Percentiles rank a stretch among this genome's conserved stretches.
Evolutionary conservation across 2,888 invertebrate genomes (phyloP).

Genomic region (Lottia scabra): DNA sequence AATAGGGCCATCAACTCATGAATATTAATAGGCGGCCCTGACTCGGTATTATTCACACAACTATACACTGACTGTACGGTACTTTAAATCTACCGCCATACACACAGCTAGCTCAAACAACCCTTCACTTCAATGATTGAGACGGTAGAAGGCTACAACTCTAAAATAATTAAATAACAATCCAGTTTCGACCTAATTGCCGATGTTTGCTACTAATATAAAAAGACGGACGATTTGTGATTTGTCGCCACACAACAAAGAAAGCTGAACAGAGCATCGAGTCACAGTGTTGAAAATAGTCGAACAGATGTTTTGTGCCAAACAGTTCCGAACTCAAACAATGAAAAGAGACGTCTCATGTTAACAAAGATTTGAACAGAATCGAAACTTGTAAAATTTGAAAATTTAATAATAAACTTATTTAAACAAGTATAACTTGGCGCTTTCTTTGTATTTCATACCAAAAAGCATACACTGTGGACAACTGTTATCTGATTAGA

Average conservation of each 20-base stretch:
- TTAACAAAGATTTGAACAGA: too few species aligned
- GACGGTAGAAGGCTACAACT: background rate
- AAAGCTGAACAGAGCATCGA: conserved; percentile 1
- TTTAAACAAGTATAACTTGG: too few species aligned
- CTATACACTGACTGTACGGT: background rate
- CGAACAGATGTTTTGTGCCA: conserved; percentile 5
- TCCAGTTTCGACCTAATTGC: background rate
- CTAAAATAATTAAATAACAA: conserved; percentile 2
- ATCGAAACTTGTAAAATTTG: too few species aligned
- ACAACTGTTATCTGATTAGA: too few species aligned
- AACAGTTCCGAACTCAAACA: background rate
- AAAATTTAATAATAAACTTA: too few species aligned
- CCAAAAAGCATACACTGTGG: too few species aligned
- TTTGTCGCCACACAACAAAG: conserved; percentile 4
- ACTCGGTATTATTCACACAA: conserved; percentile 11
- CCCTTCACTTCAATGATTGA: background rate
- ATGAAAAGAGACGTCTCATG: too few species aligned
- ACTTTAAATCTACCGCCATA: background rate
- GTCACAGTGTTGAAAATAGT: background rate
- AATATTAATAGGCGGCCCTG: conserved; percentile 22
- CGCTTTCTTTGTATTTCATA: too few species aligned
- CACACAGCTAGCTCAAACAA: background rate
- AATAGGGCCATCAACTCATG: conserved; percentile 31
- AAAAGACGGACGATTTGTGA: conserved; percentile 4
- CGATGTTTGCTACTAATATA: background rate